Conservation (phyloP, 2,113 vertebrate genomes). For the Archocentrus centrarchus region DNA sequence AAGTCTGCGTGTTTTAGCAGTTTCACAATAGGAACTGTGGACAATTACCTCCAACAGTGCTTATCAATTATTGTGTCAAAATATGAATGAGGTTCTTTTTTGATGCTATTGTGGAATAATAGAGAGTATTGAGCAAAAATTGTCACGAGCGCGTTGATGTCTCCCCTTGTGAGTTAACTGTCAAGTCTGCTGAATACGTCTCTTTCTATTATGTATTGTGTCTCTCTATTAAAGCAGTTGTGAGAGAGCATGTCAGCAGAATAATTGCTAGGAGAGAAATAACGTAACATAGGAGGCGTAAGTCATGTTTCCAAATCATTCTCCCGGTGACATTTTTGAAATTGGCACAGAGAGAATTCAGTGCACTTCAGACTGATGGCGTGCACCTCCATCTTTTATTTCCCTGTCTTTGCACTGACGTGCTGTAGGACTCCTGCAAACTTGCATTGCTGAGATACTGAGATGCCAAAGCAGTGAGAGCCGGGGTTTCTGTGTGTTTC, state of each 20-base stretch:
- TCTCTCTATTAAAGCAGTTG: constrained; percentile 69
- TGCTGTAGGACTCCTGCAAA: constrained; percentile 34
- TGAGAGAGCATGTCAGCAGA: constrained; percentile 64
- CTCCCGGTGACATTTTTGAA: constrained; percentile 67
- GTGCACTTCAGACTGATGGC: constrained; percentile 45
- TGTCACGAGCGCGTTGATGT: constrained; percentile 62
- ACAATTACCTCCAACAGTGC: constrained; percentile 54
- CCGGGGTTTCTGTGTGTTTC: constrained; percentile 47
- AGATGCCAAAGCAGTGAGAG: constrained; percentile 49
- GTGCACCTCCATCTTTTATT: constrained; percentile 46
- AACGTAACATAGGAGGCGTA: constrained; percentile 60
- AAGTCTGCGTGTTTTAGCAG: constrained; percentile 21
- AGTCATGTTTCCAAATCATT: constrained; percentile 68
- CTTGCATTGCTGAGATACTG: constrained; percentile 37
- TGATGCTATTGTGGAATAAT: constrained; percentile 55
- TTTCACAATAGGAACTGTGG: constrained; percentile 55
- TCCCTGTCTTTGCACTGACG: constrained; percentile 3
- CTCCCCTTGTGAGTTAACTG: constrained; percentile 70
- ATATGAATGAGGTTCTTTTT: constrained; percentile 53
- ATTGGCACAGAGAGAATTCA: constrained; percentile 63
- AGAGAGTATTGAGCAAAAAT: constrained; percentile 62
- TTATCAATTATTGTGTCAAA: constrained; percentile 65
- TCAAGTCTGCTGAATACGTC: constrained; percentile 69
- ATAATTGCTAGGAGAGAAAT: constrained; percentile 75
- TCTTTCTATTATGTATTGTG: constrained; percentile 62